Evolutionary conservation across 2,888 invertebrate genomes (phyloP), one percentile per base, ranked within the genome.

Genomic region (Drosophila atripex): DNA sequence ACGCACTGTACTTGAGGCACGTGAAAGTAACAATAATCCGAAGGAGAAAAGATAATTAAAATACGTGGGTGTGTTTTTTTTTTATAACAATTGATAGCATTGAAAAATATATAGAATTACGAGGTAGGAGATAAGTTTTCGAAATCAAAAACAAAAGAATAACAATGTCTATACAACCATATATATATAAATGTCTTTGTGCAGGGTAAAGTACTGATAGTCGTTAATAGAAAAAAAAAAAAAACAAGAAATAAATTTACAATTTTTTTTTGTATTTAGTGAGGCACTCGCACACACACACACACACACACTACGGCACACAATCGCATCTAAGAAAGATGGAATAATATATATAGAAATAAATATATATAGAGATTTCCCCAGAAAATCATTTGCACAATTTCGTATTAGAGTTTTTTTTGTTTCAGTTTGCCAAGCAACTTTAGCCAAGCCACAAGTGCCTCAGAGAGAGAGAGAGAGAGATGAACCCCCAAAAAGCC

Each of bases 361-460:
- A 11, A 12, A n/a, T 21, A 45, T 45, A 23, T 45, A 23, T 45
- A 12, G 12, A 39, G 39, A 39, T 41, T 41, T 39, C 14, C 14
- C 11, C 18, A 11, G 11, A 35, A 5, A 32, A 32, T n/a, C 32
- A 32, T 12, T 12, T 53, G 54, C 58, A 59, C 39, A 47, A 58
- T 43, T 43, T 51, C 35, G 43, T 51, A 35, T 64, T 39, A 28
- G 16, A 30, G 12, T 32, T 61, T 39, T 35, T 25, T 21, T 49
- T 55, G 21, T 21, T 52, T 52, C 43, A 41, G 32, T 71, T 71
- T 64, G 64, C 50, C 51, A 69, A 61, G 70, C 70, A 69, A 66
- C 23, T 55, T 65, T 46, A 66, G 66, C 71, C 63, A 71, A 71
- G 85, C 86, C 80, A 82, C 71, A 85, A 82, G 80, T 82, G 80